These are phyloP conservation scores for Agapostemon virescens DNA, from an alignment of 2,888 invertebrate species.

Conservation along the genomic window DNA sequence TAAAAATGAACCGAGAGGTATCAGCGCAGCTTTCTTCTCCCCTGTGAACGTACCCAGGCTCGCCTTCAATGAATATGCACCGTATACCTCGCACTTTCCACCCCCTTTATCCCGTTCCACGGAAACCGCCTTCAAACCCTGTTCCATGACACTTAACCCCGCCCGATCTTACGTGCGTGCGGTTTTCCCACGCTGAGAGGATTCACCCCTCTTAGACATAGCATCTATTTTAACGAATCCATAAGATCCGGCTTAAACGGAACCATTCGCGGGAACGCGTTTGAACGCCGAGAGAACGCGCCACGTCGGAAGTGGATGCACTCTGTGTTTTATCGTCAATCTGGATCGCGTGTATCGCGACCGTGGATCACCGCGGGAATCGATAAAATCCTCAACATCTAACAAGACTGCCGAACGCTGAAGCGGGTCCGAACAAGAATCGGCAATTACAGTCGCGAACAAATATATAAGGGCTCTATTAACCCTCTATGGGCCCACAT, in stretches of 20 bases:
- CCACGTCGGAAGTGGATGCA: background rate
- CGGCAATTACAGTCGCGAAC: background rate
- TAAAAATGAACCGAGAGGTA: conserved; percentile 54
- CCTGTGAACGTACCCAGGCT: conserved; percentile 2
- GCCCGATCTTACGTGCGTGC: conserved; percentile 24
- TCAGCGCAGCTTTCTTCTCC: conserved; percentile 28
- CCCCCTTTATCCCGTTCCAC: background rate
- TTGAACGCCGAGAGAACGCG: background rate
- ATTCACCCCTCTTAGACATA: conserved; percentile 11
- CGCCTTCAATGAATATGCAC: conserved; percentile 31
- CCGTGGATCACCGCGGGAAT: background rate
- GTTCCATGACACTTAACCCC: conserved; percentile 36
- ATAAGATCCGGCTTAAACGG: background rate
- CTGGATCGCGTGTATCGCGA: background rate
- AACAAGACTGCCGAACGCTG: background rate
- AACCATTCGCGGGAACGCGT: background rate
- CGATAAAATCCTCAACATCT: background rate
- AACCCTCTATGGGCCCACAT: too few species aligned
- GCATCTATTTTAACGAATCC: conserved; percentile 24
- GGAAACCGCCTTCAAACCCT: background rate
- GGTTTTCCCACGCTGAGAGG: background rate
- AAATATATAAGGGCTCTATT: background rate
- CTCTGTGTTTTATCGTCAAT: background rate
- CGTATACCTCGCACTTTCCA: conserved; percentile 22
- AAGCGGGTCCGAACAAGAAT: background rate